Evolutionary conservation across 2,888 invertebrate species (phyloP).

Genomic region (Eubasilissa splendida): DNA sequence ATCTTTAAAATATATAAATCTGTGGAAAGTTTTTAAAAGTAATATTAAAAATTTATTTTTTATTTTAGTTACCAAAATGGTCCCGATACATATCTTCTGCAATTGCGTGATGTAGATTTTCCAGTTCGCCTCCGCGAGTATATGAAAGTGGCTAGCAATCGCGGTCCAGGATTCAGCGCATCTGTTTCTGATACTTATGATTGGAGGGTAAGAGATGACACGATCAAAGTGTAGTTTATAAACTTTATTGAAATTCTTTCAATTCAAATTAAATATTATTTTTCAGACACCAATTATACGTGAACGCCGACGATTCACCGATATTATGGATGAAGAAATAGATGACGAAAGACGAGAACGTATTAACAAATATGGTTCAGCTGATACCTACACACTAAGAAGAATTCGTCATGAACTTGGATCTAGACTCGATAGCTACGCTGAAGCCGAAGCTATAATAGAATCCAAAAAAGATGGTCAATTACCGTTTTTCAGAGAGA

Average conservation of each 20-base stretch:
- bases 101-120: conserved; percentile 93
- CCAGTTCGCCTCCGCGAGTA: conserved; percentile 94
- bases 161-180: conserved; percentile 80
- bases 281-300: conserved; percentile 87
- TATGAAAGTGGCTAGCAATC: conserved; percentile 91
- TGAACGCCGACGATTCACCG: conserved; percentile 92
- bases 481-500: conserved; percentile 93
- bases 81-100: conserved; percentile 95
- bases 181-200: conserved; percentile 83
- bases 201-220: conserved; percentile 76
- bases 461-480: conserved; percentile 84
- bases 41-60: background rate
- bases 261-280: conserved; percentile 12
- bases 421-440: conserved; percentile 87
- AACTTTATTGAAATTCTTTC: conserved; percentile 7
- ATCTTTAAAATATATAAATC: too few species aligned
- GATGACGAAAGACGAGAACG: conserved; percentile 89
- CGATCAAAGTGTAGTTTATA: conserved; percentile 26
- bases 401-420: conserved; percentile 89
- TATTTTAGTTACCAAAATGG: conserved; percentile 92
- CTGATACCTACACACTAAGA: conserved; percentile 80
- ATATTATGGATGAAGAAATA: conserved; percentile 96
- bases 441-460: conserved; percentile 89
- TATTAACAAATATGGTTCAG: conserved; percentile 83
- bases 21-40: background rate